These are phyloP conservation scores for Lissonota sp. DNA, from an alignment of 2,888 invertebrate genomes.

Conservation along the genomic window DNA sequence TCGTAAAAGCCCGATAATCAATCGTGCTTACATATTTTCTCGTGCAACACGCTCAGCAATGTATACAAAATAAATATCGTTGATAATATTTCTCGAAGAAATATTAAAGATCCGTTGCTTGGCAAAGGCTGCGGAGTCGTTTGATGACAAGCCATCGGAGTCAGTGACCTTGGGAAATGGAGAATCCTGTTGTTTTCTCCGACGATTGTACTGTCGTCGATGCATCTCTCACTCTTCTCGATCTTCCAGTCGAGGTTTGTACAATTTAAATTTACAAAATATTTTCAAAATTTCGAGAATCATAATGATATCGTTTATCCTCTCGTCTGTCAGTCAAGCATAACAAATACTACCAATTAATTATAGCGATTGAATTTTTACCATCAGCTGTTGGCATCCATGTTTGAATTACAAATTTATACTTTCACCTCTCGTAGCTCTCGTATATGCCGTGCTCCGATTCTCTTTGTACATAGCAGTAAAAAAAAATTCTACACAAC, in stretches of 20 bases:
- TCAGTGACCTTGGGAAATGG: constrained; percentile 48
- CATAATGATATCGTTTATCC: not conserved
- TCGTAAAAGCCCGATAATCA: too few species aligned
- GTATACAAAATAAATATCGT: too few species aligned
- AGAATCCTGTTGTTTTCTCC: constrained; percentile 32
- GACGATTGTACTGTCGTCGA: constrained; percentile 47
- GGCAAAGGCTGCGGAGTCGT: too few species aligned
- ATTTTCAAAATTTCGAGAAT: not conserved
- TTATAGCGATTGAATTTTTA: constrained; percentile 15
- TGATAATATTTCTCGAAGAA: too few species aligned
- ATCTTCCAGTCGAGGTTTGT: constrained; percentile 79
- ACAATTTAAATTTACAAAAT: not conserved
- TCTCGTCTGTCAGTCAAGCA: not conserved
- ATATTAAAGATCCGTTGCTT: too few species aligned
- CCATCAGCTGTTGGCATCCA: constrained; percentile 61
- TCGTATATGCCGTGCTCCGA: not conserved
- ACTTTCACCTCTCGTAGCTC: not conserved
- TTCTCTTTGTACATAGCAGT: not conserved
- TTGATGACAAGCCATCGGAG: constrained; percentile 41
- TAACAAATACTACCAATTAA: constrained; percentile 3
- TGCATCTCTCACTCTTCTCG: constrained; percentile 70
- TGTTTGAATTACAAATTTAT: constrained; percentile 54
- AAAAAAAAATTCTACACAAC: constrained; percentile 2
- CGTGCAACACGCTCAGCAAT: too few species aligned
- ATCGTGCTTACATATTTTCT: too few species aligned